Percentiles rank a stretch among this genome's conserved stretches.
Evolutionary conservation across 2,888 invertebrate genomes (phyloP).

Genomic region (Diadegma fenestrale): DNA sequence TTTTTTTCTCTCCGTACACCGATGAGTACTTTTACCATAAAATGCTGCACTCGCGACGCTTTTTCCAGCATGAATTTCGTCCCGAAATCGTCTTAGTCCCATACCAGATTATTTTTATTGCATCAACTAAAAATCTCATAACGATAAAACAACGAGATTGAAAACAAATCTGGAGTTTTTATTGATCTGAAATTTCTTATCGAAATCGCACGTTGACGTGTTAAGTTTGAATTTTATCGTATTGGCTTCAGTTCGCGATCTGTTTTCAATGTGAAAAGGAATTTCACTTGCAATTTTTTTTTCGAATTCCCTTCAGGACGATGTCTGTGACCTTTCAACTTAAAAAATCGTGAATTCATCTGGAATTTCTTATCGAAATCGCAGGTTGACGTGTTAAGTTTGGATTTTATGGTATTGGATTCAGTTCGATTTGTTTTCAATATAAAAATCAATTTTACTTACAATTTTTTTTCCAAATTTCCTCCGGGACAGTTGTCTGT

Average conservation of each 20-base stretch:
- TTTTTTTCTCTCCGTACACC: slow-evolving; percentile 21
- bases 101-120: background rate
- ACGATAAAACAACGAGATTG: background rate
- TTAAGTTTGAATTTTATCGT: no score
- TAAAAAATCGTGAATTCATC: no score
- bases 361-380: background rate
- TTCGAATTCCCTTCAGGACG: no score
- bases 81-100: background rate
- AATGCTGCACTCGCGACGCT: background rate
- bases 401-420: no score
- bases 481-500: no score
- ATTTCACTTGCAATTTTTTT: no score
- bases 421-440: no score
- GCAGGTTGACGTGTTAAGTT: background rate
- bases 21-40: slow-evolving; percentile 27
- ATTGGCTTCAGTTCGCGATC: no score
- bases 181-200: background rate
- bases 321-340: no score
- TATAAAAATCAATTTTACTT: no score
- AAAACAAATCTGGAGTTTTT: background rate
- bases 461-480: no score
- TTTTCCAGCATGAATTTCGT: background rate
- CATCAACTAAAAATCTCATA: slow-evolving; percentile 16
- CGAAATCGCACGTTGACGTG: background rate
- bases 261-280: no score